Base-by-base conservation (phyloP, 1,140 invertebrate species). In the Calosoma granatense region DNA sequence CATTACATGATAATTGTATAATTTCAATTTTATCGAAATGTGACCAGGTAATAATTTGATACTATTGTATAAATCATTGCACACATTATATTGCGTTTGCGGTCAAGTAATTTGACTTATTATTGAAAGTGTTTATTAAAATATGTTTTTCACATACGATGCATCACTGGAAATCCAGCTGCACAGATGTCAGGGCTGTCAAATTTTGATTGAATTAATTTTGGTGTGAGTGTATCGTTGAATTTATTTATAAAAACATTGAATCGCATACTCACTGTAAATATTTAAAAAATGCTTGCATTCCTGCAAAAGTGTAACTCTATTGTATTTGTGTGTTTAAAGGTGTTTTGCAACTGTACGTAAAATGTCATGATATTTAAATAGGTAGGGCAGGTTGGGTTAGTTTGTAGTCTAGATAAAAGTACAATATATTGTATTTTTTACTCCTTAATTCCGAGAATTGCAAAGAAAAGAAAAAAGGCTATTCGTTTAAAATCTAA, bases 391-490 rank as follows among this genome's bases (percentile, higher is more conserved):
- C 15, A 47, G 41, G 41, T 47, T 47, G 41, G 15, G 41, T 47
- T 47, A 47, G 41, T 47, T 11, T 17, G 15, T 47, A 11, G 41
- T 11, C 41, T 36, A 36, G 26, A 36, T 36, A 36, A 36, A 47
- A 47, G 15, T 47, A 47, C 41, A 47, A 47, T 17, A 47, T 47
- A 47, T 17, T 47, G 15, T 47, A 47, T 47, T 47, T 47, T 47
- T 11, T 47, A 11, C 3, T 47, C 41, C n/a, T 36, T 36, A 36
- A 36, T 9, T 47, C 41, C 17, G 6, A 47, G 41, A 36, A 36
- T 36, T 47, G 15, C 9, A 47, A 47, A 11, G 17, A 47, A 47
- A 47, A 11, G 3, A 47, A 47, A 11, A 9, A 11, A 47, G 4
- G 41, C 17, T 12, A 11, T 4, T 47, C 9, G 6, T 47, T 11